Evolutionary conservation across 1,140 invertebrate genomes (phyloP), one percentile per base, ranked within the genome.

Genomic region (Anastrepha obliqua): DNA sequence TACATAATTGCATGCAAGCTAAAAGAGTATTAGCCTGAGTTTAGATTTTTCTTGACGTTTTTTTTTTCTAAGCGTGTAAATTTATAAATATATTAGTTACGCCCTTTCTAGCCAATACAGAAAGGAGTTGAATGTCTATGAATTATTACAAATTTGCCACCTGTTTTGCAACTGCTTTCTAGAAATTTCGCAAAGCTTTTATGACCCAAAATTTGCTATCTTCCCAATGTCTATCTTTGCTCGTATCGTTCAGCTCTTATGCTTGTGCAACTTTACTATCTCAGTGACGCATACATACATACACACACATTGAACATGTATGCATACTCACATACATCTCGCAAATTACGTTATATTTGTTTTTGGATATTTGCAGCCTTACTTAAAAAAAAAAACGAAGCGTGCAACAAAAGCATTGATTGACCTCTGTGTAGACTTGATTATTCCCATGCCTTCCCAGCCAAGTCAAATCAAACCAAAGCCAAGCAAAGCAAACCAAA

Each of bases 401-500:
- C 74, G 74, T 81, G 74, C 47, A 81, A 81, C 47, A 81, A 81
- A 81, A 81, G n/a, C 47, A 81, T 29, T 81, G 74, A 58, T 58
- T 81, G 74, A 81, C 74, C 74, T 81, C 74, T 81, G 74, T 81
- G n/a, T 42, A 74, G 67, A 47, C 42, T 74, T 74, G 17, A 47
- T 42, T 62, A 81, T 81, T 81, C 74, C 74, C 74, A 81, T 81
- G 74, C 44, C 70, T 81, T 81, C 74, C 17, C 44, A 81, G 11
- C 42, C 8, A 64, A 17, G 17, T 15, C 60, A 17, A 17, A 7
- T 15, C 17, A 17, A 44, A n/a, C 42, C 44, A 74, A 74, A 74
- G 42, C 39, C 11, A 74, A 74, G 13, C 70, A 20, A 81, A 81
- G 74, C 51, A 51, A 51, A n/a, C 15, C 74, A 51, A 81, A 81